Evolutionary conservation across 2,797 vertebrate genomes (phyloP), one percentile per base, ranked within the genome.

Genomic region (Sebastiscus albofasciatus): DNA sequence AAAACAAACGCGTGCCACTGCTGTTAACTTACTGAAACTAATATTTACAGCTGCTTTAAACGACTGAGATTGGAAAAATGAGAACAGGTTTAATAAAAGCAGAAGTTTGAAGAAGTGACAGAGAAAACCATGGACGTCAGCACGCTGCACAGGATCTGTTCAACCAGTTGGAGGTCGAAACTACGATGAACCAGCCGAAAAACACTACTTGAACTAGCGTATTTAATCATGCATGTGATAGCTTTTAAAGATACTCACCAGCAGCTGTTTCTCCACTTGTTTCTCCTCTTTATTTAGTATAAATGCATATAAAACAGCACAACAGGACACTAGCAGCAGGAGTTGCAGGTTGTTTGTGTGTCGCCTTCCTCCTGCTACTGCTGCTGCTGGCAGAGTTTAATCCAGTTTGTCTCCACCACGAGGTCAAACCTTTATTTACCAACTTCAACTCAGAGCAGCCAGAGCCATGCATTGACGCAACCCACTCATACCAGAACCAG

Each of bases 391-490:
- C 68, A 49, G 71, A 14, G 67, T 82, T 68, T 86, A 87, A 89
- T 92, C 88, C 87, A 83, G 80, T 67, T 66, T 78, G 27, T 65
- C 69, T 33, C 56, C 75, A 39, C 68, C 84, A 88, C 70, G 84
- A 92, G 91, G 91, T 94, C 93, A 91, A 86, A 33, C 62, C 88
- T 85, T 54, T 93, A 89, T 94, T 94, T 94, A 93, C 86, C 79
- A 93, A 92, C 88, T 87, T 73, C 68, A 26, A 42, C 22, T 16
- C 18, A 52, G 27, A 16, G 79, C 66, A 80, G 39, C 84, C 83
- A 87, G 76, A 88, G 82, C 69, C 22, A 8, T 27, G 22, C 7
- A 6, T 20, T 27, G 65, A 86, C 79, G 24, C 83, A 78, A 80
- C 80, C 34, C 65, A 1, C 68, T 20, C 20, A 1, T 20, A n/a